Evolutionary conservation across 2,797 vertebrate species (phyloP).

Genomic region (Melanotaenia boesemani): DNA sequence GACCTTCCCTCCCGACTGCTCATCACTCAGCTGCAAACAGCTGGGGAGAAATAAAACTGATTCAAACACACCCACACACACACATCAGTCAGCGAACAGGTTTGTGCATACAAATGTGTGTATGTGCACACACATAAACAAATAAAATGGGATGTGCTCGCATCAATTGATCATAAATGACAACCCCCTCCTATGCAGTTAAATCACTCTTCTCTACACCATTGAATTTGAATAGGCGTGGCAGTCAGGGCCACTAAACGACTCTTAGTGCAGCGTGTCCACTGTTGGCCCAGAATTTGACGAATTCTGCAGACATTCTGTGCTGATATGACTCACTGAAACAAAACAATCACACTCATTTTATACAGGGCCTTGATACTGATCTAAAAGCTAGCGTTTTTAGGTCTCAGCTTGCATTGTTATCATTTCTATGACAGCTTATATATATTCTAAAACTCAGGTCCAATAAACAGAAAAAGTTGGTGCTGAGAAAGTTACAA

Average conservation of each 20-base stretch:
- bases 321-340: constrained; percentile 7
- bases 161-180: constrained; percentile 39
- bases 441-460: constrained; percentile 12
- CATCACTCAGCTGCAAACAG: constrained; percentile 57
- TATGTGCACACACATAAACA: constrained; percentile 13
- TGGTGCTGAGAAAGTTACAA: constrained; percentile 19
- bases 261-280: constrained; percentile 3
- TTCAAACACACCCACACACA: constrained; percentile 15
- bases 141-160: constrained; percentile 62
- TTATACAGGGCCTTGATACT: constrained; percentile 3
- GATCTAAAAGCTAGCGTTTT: constrained; percentile 17
- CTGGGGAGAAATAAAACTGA: constrained; percentile 54
- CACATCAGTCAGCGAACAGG: constrained; percentile 7
- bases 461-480: constrained; percentile 18
- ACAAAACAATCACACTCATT: constrained; percentile 25
- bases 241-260: constrained; percentile 24
- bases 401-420: constrained; percentile 2
- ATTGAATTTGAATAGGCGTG: constrained; percentile 26
- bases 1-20: constrained; percentile 26
- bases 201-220: constrained; percentile 28
- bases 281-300: constrained; percentile 29
- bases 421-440: constrained; percentile 18
- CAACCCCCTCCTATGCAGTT: constrained; percentile 19
- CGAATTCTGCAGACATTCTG: constrained; percentile 8
- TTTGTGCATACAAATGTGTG: background rate